Evolutionary conservation across 2,113 vertebrate genomes (phyloP).

Genomic region (Tyrannus savana): DNA sequence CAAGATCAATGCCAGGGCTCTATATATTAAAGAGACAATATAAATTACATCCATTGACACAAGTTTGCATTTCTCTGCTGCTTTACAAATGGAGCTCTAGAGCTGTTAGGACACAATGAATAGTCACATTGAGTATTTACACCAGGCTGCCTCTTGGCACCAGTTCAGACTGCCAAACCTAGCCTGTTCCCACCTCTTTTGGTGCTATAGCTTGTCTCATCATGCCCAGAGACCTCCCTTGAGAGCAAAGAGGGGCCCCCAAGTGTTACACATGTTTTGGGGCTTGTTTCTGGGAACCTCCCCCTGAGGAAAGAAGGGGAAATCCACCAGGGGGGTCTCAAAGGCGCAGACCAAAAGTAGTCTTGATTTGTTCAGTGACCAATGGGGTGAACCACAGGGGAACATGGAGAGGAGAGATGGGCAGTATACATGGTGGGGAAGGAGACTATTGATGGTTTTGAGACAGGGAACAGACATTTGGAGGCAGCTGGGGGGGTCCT

Average conservation of each 20-base stretch:
- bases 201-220: conserved; percentile 27
- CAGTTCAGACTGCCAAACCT: background rate
- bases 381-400: conserved; percentile 14
- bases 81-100: conserved; percentile 47
- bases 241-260: background rate
- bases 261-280: background rate
- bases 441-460: background rate
- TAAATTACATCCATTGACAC: conserved; percentile 81
- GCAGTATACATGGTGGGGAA: background rate
- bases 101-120: conserved; percentile 63
- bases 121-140: conserved; percentile 73
- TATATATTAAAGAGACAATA: conserved; percentile 82
- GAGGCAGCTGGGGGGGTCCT: background rate
- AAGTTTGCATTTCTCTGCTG: conserved; percentile 69
- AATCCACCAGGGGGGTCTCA: background rate
- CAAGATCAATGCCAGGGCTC: conserved; percentile 76
- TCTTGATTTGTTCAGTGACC: background rate
- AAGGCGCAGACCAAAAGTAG: background rate
- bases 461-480: conserved; percentile 16
- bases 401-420: background rate
- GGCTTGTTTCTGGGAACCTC: background rate
- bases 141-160: conserved; percentile 46
- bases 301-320: background rate
- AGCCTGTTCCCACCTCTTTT: conserved; percentile 13
- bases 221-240: background rate